phyloP scores from a whole-genome alignment of 2,113 vertebrate species.

The Myiagra hebetior region DNA sequence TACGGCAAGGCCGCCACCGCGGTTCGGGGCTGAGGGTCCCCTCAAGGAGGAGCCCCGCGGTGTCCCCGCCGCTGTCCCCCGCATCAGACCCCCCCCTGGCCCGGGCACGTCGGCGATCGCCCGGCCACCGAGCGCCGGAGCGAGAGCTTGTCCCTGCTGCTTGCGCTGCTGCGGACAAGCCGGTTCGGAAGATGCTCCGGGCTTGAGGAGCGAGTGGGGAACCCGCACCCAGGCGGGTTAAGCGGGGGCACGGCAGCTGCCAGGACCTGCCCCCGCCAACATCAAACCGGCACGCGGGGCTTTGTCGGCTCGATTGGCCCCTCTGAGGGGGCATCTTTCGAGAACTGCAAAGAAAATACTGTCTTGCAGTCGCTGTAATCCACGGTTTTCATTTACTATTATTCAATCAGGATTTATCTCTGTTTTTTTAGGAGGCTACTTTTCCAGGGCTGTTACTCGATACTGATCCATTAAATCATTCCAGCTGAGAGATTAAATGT shows the following conservation, averaged over 20 bases:
- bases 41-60: not conserved
- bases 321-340: slow-evolving; percentile 1
- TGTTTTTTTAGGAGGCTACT: slow-evolving; percentile 61
- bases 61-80: not conserved
- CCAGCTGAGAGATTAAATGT: slow-evolving; percentile 73
- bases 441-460: slow-evolving; percentile 68
- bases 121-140: not conserved
- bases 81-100: not conserved
- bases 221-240: not conserved
- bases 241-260: not conserved
- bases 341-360: slow-evolving; percentile 26
- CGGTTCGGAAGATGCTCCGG: not conserved
- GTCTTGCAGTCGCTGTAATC: slow-evolving; percentile 32
- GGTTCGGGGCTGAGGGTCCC: not conserved
- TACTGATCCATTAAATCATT: slow-evolving; percentile 74
- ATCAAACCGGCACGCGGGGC: not conserved
- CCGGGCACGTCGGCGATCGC: not conserved
- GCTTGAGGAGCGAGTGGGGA: not conserved
- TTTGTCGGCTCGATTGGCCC: not conserved
- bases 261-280: not conserved
- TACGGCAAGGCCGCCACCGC: not conserved
- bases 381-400: slow-evolving; percentile 64
- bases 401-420: slow-evolving; percentile 66
- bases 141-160: not conserved
- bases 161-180: not conserved